Base-by-base conservation (phyloP, 2,888 invertebrate genomes). In the Ichneumoninae sp. region DNA sequence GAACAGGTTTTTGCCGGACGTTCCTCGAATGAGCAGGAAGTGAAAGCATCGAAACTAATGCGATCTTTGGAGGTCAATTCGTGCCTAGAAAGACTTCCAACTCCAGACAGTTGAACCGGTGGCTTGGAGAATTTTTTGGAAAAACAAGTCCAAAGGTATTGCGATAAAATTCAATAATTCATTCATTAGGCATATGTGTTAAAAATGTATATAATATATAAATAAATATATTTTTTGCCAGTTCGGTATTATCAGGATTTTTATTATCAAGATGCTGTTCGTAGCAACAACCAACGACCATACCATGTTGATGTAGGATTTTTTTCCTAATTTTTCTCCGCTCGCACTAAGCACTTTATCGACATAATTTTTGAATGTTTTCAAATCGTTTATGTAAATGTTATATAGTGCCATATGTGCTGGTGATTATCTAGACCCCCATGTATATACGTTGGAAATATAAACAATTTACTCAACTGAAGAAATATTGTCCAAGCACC, bases 11-110 rank as follows among this genome's bases (percentile, higher is more conserved):
- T 54, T 54, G 54, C 54, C 54, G 22, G 54, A 54, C 54, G 54
- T 54, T 54, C 22, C 19, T 7, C 22, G 54, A 54, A 54, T 10
- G 22, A 54, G 22, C 54, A 54, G 54, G 54, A 54, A 54, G 54
- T 54, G 54, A 54, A 54, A 54, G 54, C 54, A 22, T 54, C 54
- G 54, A 54, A 54, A 54, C 54, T 54, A 54, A 54, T 54, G 54
- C 19, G 10, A 22, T 10, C 22, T 54, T 54, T 54, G 54, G 54
- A 54, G 54, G 54, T 54, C 22, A 54, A 54, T 54, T 54, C 54
- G 22, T 54, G 19, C 22, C 10, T 22, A n/a, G 22, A 22, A 54
- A 54, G 13, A 47, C 44, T 47, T 16, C 16, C 44, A 47, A 47
- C 13, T 47, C 44, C 44, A 3, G 54, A 3, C 6, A 0, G 22